Conservation (phyloP, 2,888 invertebrate species). For the Lamellibrachia satsuma region DNA sequence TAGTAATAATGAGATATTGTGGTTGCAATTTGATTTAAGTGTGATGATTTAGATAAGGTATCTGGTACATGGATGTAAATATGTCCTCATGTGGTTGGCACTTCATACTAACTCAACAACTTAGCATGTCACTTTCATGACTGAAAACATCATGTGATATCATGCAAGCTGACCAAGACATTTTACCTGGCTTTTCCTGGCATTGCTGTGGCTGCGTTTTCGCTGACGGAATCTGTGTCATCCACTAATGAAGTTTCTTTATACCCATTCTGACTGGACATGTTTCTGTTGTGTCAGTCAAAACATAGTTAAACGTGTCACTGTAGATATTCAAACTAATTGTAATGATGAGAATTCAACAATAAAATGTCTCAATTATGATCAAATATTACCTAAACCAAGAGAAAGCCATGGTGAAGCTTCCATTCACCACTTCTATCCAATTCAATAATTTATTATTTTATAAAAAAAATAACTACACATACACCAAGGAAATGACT, state of each 20-base stretch:
- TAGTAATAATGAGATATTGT: too few species aligned
- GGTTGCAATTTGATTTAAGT: too few species aligned
- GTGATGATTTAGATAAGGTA: too few species aligned
- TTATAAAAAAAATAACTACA: background rate
- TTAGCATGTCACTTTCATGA: too few species aligned
- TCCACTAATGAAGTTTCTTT: background rate
- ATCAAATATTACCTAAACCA: background rate
- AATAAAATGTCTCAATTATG: background rate
- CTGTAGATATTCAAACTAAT: too few species aligned
- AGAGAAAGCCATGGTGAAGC: background rate
- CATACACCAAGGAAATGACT: too few species aligned
- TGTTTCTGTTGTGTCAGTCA: background rate
- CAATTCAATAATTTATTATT: background rate
- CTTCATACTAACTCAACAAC: too few species aligned
- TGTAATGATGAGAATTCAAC: background rate
- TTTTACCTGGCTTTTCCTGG: constrained; percentile 1
- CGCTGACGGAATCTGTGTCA: background rate
- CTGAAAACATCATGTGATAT: background rate
- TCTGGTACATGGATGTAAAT: too few species aligned
- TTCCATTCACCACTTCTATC: background rate
- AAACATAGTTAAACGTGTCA: background rate
- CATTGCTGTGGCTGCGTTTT: background rate
- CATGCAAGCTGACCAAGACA: background rate
- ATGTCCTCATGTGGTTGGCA: too few species aligned
- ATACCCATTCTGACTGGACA: background rate